A percentile compares a stretch with the other conserved stretches of the same genome.
phyloP scores from a whole-genome alignment of 2,797 vertebrate species.

The Syngnathus acus region DNA sequence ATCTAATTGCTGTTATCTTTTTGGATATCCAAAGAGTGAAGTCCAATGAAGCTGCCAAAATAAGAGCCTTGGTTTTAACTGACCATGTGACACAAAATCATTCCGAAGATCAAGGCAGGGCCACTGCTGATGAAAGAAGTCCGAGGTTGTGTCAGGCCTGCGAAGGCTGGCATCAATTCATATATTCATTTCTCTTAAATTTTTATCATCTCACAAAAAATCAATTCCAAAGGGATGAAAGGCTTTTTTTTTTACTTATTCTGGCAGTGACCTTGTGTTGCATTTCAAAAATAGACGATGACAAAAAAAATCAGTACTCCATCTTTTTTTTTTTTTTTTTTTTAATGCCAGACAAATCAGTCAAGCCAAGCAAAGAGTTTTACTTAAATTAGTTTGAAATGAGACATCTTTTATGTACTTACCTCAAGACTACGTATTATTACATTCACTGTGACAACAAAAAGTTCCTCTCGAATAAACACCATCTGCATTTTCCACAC shows the following conservation, averaged over 20 bases:
- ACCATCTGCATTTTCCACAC: too few relatives aligned
- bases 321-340: background rate
- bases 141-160: background rate
- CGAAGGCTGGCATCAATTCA: background rate
- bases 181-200: background rate
- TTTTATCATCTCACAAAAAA: background rate
- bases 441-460: background rate
- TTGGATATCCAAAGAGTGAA: background rate
- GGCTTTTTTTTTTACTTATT: too few relatives aligned
- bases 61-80: background rate
- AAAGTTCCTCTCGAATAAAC: too few relatives aligned
- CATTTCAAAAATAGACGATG: background rate
- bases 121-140: background rate
- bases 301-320: background rate
- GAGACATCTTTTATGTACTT: background rate
- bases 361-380: background rate
- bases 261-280: background rate
- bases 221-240: conserved; percentile 2
- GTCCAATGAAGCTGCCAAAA: background rate
- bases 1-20: background rate
- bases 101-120: background rate
- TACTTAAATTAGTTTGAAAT: background rate
- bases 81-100: conserved; percentile 2
- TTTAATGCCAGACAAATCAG: background rate
- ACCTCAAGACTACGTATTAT: background rate